Evolutionary conservation across 2,797 vertebrate species (phyloP), one percentile per base, ranked within the genome.

Genomic region (Brachymystax lenok): DNA sequence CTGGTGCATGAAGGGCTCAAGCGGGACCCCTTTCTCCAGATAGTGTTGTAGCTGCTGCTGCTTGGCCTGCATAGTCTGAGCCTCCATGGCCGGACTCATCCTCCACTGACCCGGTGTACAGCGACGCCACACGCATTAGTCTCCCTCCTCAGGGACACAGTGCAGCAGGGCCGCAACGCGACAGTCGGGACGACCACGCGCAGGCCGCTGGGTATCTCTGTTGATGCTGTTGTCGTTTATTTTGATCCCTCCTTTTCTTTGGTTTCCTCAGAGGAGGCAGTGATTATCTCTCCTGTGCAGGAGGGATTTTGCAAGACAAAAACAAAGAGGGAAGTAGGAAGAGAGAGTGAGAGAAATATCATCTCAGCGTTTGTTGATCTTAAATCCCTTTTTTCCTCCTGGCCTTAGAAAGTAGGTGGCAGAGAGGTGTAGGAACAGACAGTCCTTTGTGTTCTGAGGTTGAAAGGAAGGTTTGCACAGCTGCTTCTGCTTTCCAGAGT

Each of bases 11-110:
- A 99, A 99, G 84, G 97, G 97, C 88, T 97, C 95, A 91, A 99
- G 96, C 88, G 97, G 94, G 88, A 98, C 94, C 82, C 98, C 97
- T 91, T 97, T 97, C 76, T 59, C 56, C 92, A 59, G 56, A 21
- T n/a, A 92, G 83, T 91, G 68, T 79, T 95, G 17, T 16, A 56
- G 52, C 52, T 56, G 52, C 52, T 89, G 51, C 28, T 87, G 94
- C 92, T 98, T 96, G 92, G 95, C 93, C 91, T 97, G 95, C 96
- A 96, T 95, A 85, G 95, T 96, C 56, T 19, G 56, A 87, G 88
- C 87, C 89, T 97, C 97, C 89, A 97, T 97, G 79, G 97, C 97
- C 88, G 97, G 98, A 97, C 98, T 98, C 98, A 99, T 99, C 95
- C 96, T 98, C 97, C 90, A 82, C 88, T 89, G 83, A 82, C 83